Evolutionary conservation across 53 echinoderm and acorn worm species (phyloP).

Genomic region (Pentamera pediparva): DNA sequence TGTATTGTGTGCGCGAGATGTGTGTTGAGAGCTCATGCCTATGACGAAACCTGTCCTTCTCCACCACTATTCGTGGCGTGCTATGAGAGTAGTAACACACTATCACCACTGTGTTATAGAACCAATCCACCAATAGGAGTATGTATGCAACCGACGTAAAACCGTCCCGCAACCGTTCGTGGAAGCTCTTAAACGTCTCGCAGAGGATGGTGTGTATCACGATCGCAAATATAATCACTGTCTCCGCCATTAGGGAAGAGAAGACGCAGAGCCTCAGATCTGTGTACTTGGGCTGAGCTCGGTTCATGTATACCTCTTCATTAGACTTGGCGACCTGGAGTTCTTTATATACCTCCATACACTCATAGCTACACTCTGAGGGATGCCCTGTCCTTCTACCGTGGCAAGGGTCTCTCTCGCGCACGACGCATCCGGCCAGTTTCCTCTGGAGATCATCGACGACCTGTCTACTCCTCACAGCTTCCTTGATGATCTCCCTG

Average conservation of each 20-base stretch:
- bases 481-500: slow-evolving; percentile 27
- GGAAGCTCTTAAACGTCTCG: slow-evolving; percentile 15
- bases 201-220: background rate
- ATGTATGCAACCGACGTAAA: slow-evolving; percentile 39
- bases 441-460: background rate
- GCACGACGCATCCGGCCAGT: background rate
- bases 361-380: background rate
- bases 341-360: background rate
- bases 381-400: background rate
- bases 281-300: slow-evolving; percentile 36
- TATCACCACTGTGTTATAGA: slow-evolving; percentile 41
- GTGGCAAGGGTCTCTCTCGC: too few relatives aligned
- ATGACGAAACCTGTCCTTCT: slow-evolving; percentile 33
- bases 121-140: slow-evolving; percentile 36
- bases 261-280: slow-evolving; percentile 56
- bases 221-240: background rate
- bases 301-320: background rate
- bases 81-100: slow-evolving; percentile 38
- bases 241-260: slow-evolving; percentile 30
- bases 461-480: slow-evolving; percentile 13
- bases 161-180: slow-evolving; percentile 20
- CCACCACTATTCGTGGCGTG: slow-evolving; percentile 41
- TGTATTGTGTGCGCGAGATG: background rate
- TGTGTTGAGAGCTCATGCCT: background rate
- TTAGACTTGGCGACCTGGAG: background rate